phyloP scores from a whole-genome alignment of 2,888 invertebrate genomes.

The Axea sp. region DNA sequence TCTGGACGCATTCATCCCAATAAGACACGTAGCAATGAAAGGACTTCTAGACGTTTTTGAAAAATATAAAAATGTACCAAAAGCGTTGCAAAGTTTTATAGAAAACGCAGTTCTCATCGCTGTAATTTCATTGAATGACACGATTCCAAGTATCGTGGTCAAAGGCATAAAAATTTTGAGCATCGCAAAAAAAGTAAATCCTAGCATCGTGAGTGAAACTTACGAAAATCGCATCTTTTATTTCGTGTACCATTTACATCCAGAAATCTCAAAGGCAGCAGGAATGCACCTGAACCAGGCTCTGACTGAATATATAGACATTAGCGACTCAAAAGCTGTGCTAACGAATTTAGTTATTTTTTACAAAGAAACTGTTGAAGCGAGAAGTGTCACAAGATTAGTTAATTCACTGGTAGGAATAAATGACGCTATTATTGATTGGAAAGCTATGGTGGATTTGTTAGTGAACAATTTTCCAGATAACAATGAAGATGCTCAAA shows the following conservation, averaged over 20 bases:
- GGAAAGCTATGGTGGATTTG: slow-evolving; percentile 12
- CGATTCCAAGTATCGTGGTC: neutral
- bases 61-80: slow-evolving; percentile 1
- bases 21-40: slow-evolving; percentile 6
- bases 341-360: slow-evolving; percentile 3
- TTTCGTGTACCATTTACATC: slow-evolving; percentile 3
- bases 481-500: slow-evolving; percentile 1
- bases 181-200: neutral
- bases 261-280: slow-evolving; percentile 13
- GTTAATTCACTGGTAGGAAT: neutral
- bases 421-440: slow-evolving; percentile 4
- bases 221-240: neutral
- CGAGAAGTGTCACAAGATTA: neutral
- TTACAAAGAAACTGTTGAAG: slow-evolving; percentile 13
- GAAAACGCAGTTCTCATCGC: neutral
- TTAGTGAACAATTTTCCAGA: neutral
- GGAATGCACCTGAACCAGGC: slow-evolving; percentile 5
- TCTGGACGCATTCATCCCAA: neutral
- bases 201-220: neutral
- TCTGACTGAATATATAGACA: neutral
- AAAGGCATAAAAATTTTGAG: slow-evolving; percentile 6
- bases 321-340: neutral
- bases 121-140: neutral
- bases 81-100: neutral
- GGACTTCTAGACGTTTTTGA: slow-evolving; percentile 11